Base-by-base conservation (phyloP, 2,797 vertebrate genomes). In the Balearica regulorum region DNA sequence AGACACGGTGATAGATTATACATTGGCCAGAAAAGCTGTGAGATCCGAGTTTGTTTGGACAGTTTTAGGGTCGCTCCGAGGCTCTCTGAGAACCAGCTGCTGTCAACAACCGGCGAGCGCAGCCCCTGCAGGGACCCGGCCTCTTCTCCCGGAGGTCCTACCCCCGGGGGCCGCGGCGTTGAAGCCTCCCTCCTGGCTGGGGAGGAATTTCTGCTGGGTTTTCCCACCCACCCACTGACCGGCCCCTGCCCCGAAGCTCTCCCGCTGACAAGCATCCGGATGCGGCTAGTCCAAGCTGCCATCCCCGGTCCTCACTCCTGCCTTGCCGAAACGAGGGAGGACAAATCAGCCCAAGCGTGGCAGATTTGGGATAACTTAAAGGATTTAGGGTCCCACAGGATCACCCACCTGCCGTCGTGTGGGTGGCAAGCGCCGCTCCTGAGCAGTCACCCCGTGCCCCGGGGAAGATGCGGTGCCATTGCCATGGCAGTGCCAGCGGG, bases 21-120 rank as follows among this genome's bases (percentile, higher is more conserved):
- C 58, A 18, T 29, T 10, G 17, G 21, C 69, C 49, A 43, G 83
- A 57, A 58, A 6, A 68, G 61, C 68, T 46, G 64, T 5, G 78
- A 31, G 78, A 15, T 7, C 0, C 25, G 61, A 26, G 31, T 78
- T 96, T 96, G 79, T 94, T 94, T 86, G 91, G 91, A 82, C 85
- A 91, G 29, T 90, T 88, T 46, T 58, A 48, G 93, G 84, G 87
- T 86, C 55, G 2, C 61, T 91, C 71, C 3, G 22, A 76, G 87
- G 79, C 87, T 94, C 69, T 79, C 20, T 22, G 93, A 72, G 89
- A 65, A 29, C 12, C 94, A 86, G 89, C 87, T 94, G 91, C 95
- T 83, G 51, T 77, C 51, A 90, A 55, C 93, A 75, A 44, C 41
- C 4, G 0, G 12, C 0, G 0, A 6, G 33, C 1, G 1, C 35